Percentiles rank a stretch among this genome's conserved stretches.
These are phyloP conservation scores for Azorinus chamasolen DNA, from an alignment of 2,888 invertebrate species.

Conservation along the genomic window DNA sequence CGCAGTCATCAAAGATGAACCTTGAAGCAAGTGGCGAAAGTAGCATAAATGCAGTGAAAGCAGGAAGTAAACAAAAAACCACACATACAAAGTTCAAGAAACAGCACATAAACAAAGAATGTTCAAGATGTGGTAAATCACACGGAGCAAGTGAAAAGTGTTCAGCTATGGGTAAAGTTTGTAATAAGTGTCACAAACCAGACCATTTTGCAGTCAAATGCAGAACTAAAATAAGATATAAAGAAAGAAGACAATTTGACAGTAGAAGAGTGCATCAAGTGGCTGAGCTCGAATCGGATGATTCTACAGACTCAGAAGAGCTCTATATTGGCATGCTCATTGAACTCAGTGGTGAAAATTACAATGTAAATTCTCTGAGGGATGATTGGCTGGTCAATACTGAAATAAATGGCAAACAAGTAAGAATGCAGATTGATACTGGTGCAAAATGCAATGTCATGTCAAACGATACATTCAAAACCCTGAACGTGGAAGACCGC, in stretches of 20 bases:
- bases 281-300: constrained; percentile 10
- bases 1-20: constrained; percentile 38
- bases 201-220: constrained; percentile 44
- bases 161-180: constrained; percentile 39
- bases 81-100: no score
- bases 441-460: constrained; percentile 20
- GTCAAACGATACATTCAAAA: constrained; percentile 13
- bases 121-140: constrained; percentile 14
- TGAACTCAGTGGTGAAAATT: constrained; percentile 20
- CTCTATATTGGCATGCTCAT: constrained; percentile 30
- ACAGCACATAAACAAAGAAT: no score
- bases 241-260: background rate
- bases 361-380: constrained; percentile 18
- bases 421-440: constrained; percentile 18
- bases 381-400: constrained; percentile 26
- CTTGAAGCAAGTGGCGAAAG: constrained; percentile 15
- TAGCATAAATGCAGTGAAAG: background rate
- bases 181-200: constrained; percentile 34
- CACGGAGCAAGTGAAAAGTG: constrained; percentile 23
- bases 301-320: background rate
- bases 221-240: constrained; percentile 14
- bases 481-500: background rate
- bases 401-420: constrained; percentile 20
- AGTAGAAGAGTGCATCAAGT: constrained; percentile 4
- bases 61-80: background rate